These are phyloP conservation scores for Chaetodon auriga DNA, from an alignment of 2,113 vertebrate genomes.

Conservation along the genomic window DNA sequence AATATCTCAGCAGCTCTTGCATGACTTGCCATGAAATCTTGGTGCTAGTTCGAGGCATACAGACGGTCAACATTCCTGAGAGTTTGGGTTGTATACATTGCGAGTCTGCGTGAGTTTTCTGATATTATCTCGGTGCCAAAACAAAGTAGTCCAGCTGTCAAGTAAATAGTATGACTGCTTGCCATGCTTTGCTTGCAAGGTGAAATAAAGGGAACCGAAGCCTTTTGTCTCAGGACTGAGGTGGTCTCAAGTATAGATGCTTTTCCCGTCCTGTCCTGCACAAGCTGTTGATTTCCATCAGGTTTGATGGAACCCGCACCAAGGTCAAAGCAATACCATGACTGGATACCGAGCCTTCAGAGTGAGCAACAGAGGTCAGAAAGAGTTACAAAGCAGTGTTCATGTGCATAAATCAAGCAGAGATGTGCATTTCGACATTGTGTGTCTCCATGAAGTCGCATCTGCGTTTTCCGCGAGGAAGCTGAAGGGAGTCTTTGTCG, in stretches of 20 bases:
- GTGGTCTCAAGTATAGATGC: conserved; percentile 23
- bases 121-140: neutral
- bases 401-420: neutral
- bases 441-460: neutral
- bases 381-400: neutral
- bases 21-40: too few species aligned
- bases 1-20: too few species aligned
- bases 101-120: neutral
- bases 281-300: neutral
- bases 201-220: neutral
- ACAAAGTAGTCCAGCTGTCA: conserved; percentile 5
- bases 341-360: neutral
- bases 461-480: conserved; percentile 11
- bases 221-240: conserved; percentile 13
- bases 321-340: conserved; percentile 23
- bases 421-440: neutral
- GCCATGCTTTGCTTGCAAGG: neutral
- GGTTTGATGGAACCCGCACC: neutral
- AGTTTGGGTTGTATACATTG: neutral
- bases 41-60: neutral
- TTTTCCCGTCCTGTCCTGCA: conserved; percentile 11
- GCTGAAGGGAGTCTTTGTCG: conserved; percentile 8
- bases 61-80: neutral
- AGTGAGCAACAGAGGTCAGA: conserved; percentile 33
- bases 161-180: conserved; percentile 1